Base-by-base conservation (phyloP, 1,140 invertebrate species). In the Cylas formicarius region DNA sequence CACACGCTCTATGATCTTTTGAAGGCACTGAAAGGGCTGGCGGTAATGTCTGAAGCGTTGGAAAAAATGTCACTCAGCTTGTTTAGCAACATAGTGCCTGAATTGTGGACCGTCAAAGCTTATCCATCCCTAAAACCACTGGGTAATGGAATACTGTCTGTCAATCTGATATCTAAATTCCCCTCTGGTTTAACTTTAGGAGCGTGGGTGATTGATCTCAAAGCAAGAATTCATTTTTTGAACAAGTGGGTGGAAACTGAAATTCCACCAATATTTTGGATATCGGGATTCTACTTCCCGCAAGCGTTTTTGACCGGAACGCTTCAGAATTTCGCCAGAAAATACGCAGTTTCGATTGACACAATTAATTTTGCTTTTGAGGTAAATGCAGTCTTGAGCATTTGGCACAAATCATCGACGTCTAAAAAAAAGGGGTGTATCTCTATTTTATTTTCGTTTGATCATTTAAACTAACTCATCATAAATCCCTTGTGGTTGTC, bases 221-320 rank as follows among this genome's bases (percentile, higher is more conserved):
- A 70, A 8, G 67, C 67, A 5, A 67, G 77, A 56, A 72, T 77
- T 62, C 68, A 73, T 54, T 85, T 76, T 65, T 69, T 87, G 50
- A 69, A 73, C 24, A 62, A 72, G 13, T 90, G 86, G 86, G 73
- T 76, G 4, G 68, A 77, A 6, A 53, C 71, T 6, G 84, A 84
- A 14, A 80, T 82, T 44, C 83, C 86, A 1, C 53, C 70, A 8
- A 76, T 80, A 20, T 88, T 87, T 63, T 90, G 86, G 86, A 84
- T 90, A 35, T 86, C 84, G 0, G 86, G 84, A 1, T 86, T 90
- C 62, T 90, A 82, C 66, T 89, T 89, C 65, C 86, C 86, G 2
- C 85, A 90, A 68, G 84, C 84, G 1, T 87, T 90, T 67, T 70
- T 91, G 10, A 90, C 86, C 4, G 86, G 82, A 27, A 83, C 81